Percentiles rank a stretch among this genome's conserved stretches.
phyloP scores from a whole-genome alignment of 2,113 vertebrate genomes.

The Percopsis transmontana region DNA sequence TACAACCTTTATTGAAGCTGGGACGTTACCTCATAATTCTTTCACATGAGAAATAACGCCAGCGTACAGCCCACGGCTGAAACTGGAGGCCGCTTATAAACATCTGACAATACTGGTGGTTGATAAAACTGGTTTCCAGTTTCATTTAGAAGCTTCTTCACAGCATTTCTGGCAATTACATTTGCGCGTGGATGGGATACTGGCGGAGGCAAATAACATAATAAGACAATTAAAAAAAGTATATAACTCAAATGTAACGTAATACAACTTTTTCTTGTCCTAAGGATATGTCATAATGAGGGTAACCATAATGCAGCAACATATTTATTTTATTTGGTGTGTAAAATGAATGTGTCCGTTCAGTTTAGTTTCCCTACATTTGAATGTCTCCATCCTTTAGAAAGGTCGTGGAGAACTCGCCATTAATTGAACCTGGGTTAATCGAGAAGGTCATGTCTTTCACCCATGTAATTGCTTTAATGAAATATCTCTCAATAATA shows the following conservation, averaged over 20 bases:
- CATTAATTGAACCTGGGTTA: no score
- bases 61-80: slow-evolving; percentile 27
- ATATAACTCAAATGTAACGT: neutral
- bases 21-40: slow-evolving; percentile 10
- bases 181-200: slow-evolving; percentile 23
- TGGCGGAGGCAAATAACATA: slow-evolving; percentile 27
- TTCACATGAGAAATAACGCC: slow-evolving; percentile 27
- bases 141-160: slow-evolving; percentile 37
- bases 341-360: no score
- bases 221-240: slow-evolving; percentile 2
- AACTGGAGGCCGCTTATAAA: slow-evolving; percentile 31
- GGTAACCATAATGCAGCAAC: no score
- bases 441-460: no score
- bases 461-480: no score
- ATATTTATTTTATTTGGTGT: no score
- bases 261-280: no score
- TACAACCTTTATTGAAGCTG: slow-evolving; percentile 8
- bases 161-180: slow-evolving; percentile 48
- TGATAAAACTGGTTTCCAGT: slow-evolving; percentile 49
- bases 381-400: no score
- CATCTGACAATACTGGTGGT: slow-evolving; percentile 37
- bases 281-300: no score
- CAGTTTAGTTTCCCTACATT: no score
- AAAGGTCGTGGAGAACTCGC: no score
- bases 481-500: no score